Percentiles rank a stretch among this genome's conserved stretches.
Evolutionary conservation across 1,140 invertebrate species (phyloP).

Genomic region (Xylocopa sonorina): DNA sequence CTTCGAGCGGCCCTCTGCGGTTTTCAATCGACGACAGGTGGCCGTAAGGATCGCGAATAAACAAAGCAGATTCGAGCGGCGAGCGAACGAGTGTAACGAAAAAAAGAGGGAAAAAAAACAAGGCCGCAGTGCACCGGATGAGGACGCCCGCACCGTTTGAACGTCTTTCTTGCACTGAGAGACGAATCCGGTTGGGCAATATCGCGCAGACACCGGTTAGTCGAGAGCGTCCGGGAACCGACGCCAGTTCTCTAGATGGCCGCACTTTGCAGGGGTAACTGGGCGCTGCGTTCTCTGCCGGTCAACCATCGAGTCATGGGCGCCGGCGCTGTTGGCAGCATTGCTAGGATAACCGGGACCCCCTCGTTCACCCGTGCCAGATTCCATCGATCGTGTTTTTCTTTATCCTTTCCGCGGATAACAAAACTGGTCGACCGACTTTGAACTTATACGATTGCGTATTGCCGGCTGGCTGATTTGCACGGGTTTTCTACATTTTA

Average conservation of each 20-base stretch:
- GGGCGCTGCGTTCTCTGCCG: neutral
- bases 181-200: conserved; percentile 59
- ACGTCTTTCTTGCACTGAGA: conserved; percentile 69
- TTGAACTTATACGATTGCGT: neutral
- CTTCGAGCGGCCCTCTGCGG: neutral
- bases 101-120: neutral
- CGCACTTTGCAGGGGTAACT: conserved; percentile 32
- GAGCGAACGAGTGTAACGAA: too few species aligned
- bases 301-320: neutral
- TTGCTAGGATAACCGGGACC: conserved; percentile 6
- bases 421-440: neutral
- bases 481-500: neutral
- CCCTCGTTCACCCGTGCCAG: conserved; percentile 24
- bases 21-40: neutral
- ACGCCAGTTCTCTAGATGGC: neutral
- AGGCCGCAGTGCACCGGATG: conserved; percentile 34
- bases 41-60: neutral
- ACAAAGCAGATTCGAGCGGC: neutral
- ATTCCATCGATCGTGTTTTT: conserved; percentile 21
- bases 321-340: conserved; percentile 14
- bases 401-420: neutral
- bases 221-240: neutral
- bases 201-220: conserved; percentile 10
- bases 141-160: conserved; percentile 64
- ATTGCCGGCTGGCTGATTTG: neutral